Evolutionary conservation across 2,888 invertebrate genomes (phyloP).

Genomic region (Automeris io): DNA sequence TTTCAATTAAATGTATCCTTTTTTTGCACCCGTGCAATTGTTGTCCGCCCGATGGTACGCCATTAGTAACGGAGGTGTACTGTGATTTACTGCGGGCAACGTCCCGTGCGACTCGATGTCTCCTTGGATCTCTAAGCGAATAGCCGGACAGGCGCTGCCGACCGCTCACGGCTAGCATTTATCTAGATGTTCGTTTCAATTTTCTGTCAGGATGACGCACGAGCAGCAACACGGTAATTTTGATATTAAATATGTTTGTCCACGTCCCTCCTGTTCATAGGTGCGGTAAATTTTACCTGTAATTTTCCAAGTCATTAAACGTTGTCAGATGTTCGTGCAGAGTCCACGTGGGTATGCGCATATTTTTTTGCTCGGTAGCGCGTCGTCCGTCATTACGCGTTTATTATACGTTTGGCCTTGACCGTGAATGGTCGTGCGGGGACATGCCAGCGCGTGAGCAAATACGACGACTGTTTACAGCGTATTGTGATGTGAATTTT

Average conservation of each 20-base stretch:
- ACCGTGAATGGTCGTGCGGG: conserved; percentile 69
- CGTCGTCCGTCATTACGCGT: conserved; percentile 64
- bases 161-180: conserved; percentile 23
- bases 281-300: conserved; percentile 35
- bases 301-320: conserved; percentile 68
- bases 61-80: conserved; percentile 34
- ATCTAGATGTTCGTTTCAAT: conserved; percentile 32
- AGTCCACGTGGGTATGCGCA: conserved; percentile 59
- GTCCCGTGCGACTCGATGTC: conserved; percentile 29
- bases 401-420: conserved; percentile 72
- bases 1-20: not conserved
- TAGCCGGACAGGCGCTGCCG: conserved; percentile 23
- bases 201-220: conserved; percentile 20
- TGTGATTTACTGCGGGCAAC: conserved; percentile 36
- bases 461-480: conserved; percentile 27
- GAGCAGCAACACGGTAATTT: conserved; percentile 10
- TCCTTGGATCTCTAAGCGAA: conserved; percentile 40
- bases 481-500: conserved; percentile 31
- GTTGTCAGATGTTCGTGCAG: conserved; percentile 53
- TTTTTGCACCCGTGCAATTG: conserved; percentile 10
- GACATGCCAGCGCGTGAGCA: conserved; percentile 50
- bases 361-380: conserved; percentile 54
- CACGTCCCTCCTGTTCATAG: conserved; percentile 32
- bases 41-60: conserved; percentile 24
- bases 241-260: conserved; percentile 6